A percentile compares a stretch with the other conserved stretches of the same genome.
Evolutionary conservation across 2,888 invertebrate genomes (phyloP).

Genomic region (Drosophila dives): DNA sequence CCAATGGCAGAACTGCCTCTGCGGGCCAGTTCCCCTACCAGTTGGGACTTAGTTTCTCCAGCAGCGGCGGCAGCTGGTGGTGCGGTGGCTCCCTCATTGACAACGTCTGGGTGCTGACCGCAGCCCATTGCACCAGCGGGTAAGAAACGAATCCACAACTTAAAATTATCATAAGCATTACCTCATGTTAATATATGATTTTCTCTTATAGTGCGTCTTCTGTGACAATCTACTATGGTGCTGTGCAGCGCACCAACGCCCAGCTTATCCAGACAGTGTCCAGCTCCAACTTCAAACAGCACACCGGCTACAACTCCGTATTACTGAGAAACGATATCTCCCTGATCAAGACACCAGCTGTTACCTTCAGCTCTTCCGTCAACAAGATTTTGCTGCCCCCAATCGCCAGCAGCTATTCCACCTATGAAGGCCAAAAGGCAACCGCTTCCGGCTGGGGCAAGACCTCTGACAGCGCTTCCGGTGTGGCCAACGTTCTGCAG

Average conservation of each 20-base stretch:
- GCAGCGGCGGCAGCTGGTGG: conserved; percentile 64
- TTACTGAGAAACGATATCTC: conserved; percentile 77
- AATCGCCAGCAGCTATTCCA: conserved; percentile 60
- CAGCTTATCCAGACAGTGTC: conserved; percentile 61
- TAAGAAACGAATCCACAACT: conserved; percentile 37
- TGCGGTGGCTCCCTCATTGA: conserved; percentile 80
- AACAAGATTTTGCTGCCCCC: conserved; percentile 59
- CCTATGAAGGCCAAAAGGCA: conserved; percentile 75
- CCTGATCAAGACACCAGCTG: conserved; percentile 64
- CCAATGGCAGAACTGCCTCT: conserved; percentile 69
- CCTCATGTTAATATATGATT: no score
- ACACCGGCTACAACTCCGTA: conserved; percentile 76
- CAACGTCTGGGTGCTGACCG: conserved; percentile 69
- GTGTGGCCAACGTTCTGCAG: conserved; percentile 76
- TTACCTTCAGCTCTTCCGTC: conserved; percentile 43
- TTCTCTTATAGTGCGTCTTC: no score
- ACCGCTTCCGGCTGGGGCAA: conserved; percentile 85
- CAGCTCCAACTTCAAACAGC: conserved; percentile 78
- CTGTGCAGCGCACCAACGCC: conserved; percentile 70
- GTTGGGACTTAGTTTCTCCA: conserved; percentile 70
- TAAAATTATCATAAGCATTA: no score
- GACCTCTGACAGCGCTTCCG: conserved; percentile 61
- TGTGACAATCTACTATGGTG: conserved; percentile 70
- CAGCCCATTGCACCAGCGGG: conserved; percentile 80
- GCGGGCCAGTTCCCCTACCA: conserved; percentile 76